phyloP scores from a whole-genome alignment of 2,113 vertebrate genomes.

The Sinocyclocheilus anshuiensis region DNA sequence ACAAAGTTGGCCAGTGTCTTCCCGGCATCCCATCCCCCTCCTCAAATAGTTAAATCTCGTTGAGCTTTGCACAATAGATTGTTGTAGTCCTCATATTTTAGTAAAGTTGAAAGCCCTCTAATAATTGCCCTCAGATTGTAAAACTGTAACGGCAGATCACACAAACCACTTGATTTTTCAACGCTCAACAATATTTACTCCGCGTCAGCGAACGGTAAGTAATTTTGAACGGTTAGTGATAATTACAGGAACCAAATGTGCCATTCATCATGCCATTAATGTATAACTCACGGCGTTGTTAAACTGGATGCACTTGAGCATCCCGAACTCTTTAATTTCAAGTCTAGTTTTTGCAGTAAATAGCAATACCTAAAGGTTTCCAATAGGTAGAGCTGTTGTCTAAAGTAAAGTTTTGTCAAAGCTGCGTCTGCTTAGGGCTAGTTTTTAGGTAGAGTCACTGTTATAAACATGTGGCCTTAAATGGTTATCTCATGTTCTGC shows the following conservation, averaged over 20 bases:
- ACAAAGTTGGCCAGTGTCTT: neutral
- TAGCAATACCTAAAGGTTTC: neutral
- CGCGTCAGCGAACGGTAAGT: neutral
- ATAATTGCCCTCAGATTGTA: neutral
- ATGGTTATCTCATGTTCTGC: neutral
- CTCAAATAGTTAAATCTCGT: neutral
- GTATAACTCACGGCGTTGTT: neutral
- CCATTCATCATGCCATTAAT: neutral
- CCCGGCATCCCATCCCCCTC: conserved; percentile 7
- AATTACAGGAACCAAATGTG: neutral
- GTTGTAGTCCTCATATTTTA: neutral
- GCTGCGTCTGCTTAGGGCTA: neutral
- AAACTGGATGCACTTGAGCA: neutral
- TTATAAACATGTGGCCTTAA: neutral
- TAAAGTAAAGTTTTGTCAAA: neutral
- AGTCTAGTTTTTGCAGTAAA: neutral
- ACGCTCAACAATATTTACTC: neutral
- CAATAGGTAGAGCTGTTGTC: neutral
- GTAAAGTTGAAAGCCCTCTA: neutral
- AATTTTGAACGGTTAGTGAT: neutral
- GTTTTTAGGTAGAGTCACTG: neutral
- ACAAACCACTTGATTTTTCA: neutral
- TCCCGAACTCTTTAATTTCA: neutral
- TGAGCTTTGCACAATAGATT: conserved; percentile 3
- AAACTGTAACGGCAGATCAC: neutral